Evolutionary conservation across 2,797 vertebrate genomes (phyloP), one percentile per base, ranked within the genome.

Genomic region (Calcarius lapponicus): DNA sequence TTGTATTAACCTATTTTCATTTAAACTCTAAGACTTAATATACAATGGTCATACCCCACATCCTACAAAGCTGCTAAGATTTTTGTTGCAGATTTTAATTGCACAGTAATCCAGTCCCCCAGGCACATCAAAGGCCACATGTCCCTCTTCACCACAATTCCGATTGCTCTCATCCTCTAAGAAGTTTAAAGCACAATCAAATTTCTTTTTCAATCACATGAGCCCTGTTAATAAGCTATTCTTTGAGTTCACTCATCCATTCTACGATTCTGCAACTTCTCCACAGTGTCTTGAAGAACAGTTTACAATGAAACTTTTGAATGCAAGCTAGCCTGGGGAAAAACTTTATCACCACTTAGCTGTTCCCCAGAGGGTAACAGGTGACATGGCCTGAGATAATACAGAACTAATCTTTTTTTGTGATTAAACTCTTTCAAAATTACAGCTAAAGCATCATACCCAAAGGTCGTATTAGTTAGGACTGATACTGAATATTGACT

Each of bases 181-280:
- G 92, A 98, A 97, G 97, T 98, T 98, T 98, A 98, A 98, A 98
- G 96, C 97, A 95, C 86, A 97, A 98, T 98, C 97, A 98, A 96
- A 98, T 99, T 98, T 98, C 98, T 98, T 99, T 98, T 98, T 98
- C 98, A 98, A 97, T 98, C 98, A 97, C 96, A 96, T 96, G 93
- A 98, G 95, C 93, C 92, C 97, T 97, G 96, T 98, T 99, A 98
- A 98, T 98, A 98, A 98, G 97, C 97, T 97, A 98, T 98, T 98
- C 98, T 98, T 98, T 95, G 95, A 54, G 82, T 96, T 98, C 97
- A 96, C 85, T 98, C 98, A 98, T 97, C 97, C 98, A 96, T 97
- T 94, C 72, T 76, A 95, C 97, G 95, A 97, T 95, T 97, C 97
- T 92, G 90, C 94, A 97, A 95, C 97, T 98, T 98, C 96, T 97